Percentiles rank a stretch among this genome's conserved stretches.
phyloP scores from a whole-genome alignment of 2,113 vertebrate genomes.

The Chloebia gouldiae region DNA sequence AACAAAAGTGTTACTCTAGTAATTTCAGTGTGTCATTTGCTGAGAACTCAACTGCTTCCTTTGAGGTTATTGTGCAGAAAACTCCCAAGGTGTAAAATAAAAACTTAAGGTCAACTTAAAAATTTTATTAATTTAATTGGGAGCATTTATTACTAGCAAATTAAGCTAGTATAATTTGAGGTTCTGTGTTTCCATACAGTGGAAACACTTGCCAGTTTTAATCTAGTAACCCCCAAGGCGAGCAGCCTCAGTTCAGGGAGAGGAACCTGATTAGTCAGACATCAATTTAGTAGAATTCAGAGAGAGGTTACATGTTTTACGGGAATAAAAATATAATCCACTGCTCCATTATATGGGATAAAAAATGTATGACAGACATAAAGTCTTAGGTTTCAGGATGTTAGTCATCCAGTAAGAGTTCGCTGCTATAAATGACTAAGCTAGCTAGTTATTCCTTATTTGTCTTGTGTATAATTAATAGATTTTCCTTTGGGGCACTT shows the following conservation, averaged over 20 bases:
- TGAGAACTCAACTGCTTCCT: background rate
- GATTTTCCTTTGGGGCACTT: background rate
- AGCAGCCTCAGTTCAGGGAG: background rate
- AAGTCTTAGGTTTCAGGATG: background rate
- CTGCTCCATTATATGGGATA: background rate
- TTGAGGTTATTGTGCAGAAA: constrained; percentile 22
- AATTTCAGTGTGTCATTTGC: background rate
- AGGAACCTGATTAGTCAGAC: background rate
- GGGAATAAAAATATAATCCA: background rate
- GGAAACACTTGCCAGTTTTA: background rate
- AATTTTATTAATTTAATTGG: background rate
- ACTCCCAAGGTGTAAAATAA: constrained; percentile 12
- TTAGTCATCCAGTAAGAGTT: background rate
- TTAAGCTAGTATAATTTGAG: background rate
- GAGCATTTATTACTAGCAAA: background rate
- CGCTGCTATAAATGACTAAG: background rate
- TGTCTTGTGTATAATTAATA: background rate
- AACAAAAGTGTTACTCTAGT: background rate
- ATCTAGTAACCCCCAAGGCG: background rate
- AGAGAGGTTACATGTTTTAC: background rate
- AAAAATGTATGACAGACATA: background rate
- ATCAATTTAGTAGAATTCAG: background rate
- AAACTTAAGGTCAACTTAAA: constrained; percentile 4
- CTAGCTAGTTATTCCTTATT: background rate
- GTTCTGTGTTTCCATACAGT: background rate